These are phyloP conservation scores for Psittacula echo DNA, from an alignment of 2,797 vertebrate species.

Conservation along the genomic window DNA sequence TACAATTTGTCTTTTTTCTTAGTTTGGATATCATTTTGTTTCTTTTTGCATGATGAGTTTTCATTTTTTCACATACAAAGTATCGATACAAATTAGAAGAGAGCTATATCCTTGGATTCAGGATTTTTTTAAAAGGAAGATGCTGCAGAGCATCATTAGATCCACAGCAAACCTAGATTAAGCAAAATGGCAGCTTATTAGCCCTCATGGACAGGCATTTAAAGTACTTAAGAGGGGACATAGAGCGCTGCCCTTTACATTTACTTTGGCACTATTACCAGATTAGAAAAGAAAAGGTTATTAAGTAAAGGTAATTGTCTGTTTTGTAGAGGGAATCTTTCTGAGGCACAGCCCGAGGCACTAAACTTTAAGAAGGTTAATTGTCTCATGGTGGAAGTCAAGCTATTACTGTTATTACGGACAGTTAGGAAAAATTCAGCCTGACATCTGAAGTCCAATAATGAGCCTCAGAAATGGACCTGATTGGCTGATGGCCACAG, in stretches of 20 bases:
- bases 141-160: background rate
- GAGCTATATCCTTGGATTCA: background rate
- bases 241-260: conserved; percentile 40
- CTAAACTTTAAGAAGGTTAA: conserved; percentile 72
- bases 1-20: background rate
- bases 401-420: conserved; percentile 66
- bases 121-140: background rate
- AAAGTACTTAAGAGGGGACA: conserved; percentile 40
- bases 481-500: conserved; percentile 30
- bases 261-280: conserved; percentile 54
- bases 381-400: conserved; percentile 69
- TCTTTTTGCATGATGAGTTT: background rate
- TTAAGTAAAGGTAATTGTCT: conserved; percentile 70
- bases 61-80: background rate
- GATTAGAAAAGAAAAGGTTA: conserved; percentile 66
- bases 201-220: conserved; percentile 57
- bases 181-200: conserved; percentile 68
- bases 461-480: conserved; percentile 34
- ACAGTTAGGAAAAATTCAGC: conserved; percentile 48
- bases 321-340: conserved; percentile 65
- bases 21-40: background rate
- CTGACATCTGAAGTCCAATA: conserved; percentile 57
- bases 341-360: conserved; percentile 59
- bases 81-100: background rate
- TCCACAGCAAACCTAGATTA: conserved; percentile 42